Evolutionary conservation across 2,113 vertebrate species (phyloP), one percentile per base, ranked within the genome.

Genomic region (Antechinus stuartii): DNA sequence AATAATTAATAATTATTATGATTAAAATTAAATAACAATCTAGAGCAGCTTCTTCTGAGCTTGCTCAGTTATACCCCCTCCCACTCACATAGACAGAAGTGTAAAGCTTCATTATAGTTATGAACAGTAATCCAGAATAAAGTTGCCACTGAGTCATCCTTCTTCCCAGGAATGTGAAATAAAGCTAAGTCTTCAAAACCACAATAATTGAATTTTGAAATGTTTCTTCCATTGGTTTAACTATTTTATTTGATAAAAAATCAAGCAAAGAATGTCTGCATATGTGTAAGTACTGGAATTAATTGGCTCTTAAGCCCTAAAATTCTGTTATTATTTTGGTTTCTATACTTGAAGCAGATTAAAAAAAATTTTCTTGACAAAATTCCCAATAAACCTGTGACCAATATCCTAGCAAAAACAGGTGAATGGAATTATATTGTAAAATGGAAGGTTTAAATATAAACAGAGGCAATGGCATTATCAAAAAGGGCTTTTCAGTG

Each of bases 371-470:
- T 94, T 95, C 97, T 89, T 92, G 52, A 97, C 95, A 54, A 56
- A 91, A 68, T 94, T 95, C 95, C 91, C n/a, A 97, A n/a, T n/a
- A 76, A 76, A 76, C 35, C 12, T 76, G 14, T n/a, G 68, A 76
- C 68, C 7, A 1, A 76, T n/a, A 14, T n/a, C 35, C 68, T 76
- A 76, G 7, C 30, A n/a, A n/a, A 76, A 76, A 76, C 35, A n/a
- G n/a, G 68, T 76, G 68, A 76, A 5, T 19, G 35, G 35, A 76
- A 76, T 76, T 16, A 22, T 14, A n/a, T 35, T 76, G 14, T 19
- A 14, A 95, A 98, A 96, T 94, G 89, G 93, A 94, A 54, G 91
- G 93, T 95, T 96, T 96, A 93, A 97, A 97, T 97, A 52, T 92
- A 95, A 97, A 61, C 92, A 96, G 91, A 98, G 91, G 94, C 93